Percentiles rank a stretch among this genome's conserved stretches.
phyloP scores from a whole-genome alignment of 30 jellyfish, hydroid and myxozoan genomes.

The Sanderia malayensis region DNA sequence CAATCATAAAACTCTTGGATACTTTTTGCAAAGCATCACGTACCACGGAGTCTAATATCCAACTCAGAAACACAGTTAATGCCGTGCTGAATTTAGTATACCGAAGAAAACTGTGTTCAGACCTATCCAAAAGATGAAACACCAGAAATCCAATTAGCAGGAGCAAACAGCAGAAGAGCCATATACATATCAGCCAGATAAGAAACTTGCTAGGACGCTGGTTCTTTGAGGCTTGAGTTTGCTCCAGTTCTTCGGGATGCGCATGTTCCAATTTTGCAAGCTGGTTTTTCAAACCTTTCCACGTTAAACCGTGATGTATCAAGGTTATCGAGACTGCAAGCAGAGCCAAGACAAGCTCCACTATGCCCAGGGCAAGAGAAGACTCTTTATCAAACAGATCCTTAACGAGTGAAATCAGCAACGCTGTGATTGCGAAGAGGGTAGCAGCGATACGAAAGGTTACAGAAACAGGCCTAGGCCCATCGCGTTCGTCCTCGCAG shows the following conservation, averaged over 20 bases:
- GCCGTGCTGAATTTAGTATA: slow-evolving; percentile 4
- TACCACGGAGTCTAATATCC: background rate
- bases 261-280: slow-evolving; percentile 5
- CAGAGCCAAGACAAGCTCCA: slow-evolving; percentile 3
- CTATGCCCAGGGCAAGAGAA: background rate
- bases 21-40: background rate
- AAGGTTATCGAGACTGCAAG: background rate
- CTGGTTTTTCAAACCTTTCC: background rate
- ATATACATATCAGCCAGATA: background rate
- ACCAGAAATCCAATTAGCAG: background rate
- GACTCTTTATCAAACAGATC: background rate
- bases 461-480: background rate
- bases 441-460: background rate
- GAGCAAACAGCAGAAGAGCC: background rate
- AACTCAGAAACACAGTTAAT: background rate
- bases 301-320: background rate
- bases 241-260: background rate
- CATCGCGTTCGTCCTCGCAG: background rate
- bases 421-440: background rate
- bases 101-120: background rate
- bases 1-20: background rate
- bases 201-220: background rate
- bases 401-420: background rate
- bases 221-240: background rate
- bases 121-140: background rate